phyloP scores from a whole-genome alignment of 2,797 vertebrate species.

The Fistularia commersonii region DNA sequence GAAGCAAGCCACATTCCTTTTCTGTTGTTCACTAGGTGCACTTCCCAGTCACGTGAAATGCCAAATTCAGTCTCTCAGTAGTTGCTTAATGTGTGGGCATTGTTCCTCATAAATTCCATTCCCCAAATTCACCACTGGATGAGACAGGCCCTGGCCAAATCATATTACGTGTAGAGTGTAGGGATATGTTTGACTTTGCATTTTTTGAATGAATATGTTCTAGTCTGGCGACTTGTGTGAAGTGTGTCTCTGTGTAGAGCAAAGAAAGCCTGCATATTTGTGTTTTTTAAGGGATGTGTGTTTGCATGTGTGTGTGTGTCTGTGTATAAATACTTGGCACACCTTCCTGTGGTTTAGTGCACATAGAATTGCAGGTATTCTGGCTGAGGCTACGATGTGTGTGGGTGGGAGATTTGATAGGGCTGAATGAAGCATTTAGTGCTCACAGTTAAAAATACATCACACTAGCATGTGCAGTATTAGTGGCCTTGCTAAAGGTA shows the following conservation, averaged over 20 bases:
- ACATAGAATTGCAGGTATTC: conserved; percentile 73
- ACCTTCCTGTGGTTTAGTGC: conserved; percentile 63
- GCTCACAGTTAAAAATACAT: conserved; percentile 75
- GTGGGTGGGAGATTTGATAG: conserved; percentile 42
- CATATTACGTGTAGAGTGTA: conserved; percentile 33
- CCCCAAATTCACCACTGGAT: conserved; percentile 43
- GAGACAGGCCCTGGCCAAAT: conserved; percentile 54
- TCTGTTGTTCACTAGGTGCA: conserved; percentile 64
- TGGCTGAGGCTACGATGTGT: conserved; percentile 70
- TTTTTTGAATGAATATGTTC: conserved; percentile 31
- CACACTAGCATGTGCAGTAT: conserved; percentile 30
- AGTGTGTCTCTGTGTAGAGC: no score
- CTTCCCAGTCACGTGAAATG: conserved; percentile 69
- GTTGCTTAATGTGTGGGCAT: conserved; percentile 62
- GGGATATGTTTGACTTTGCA: conserved; percentile 27
- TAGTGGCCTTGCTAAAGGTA: conserved; percentile 37
- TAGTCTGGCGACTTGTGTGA: no score
- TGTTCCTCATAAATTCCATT: conserved; percentile 56
- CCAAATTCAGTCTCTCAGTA: conserved; percentile 62
- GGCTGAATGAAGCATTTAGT: conserved; percentile 78
- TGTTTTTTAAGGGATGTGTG: conserved; percentile 36
- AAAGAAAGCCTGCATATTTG: no score
- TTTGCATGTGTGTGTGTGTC: conserved; percentile 37
- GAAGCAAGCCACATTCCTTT: conserved; percentile 70
- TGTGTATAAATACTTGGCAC: conserved; percentile 68